Percentiles rank a stretch among this genome's conserved stretches.
These are phyloP conservation scores for Tachysurus fulvidraco DNA, from an alignment of 2,113 vertebrate species.

Conservation along the genomic window DNA sequence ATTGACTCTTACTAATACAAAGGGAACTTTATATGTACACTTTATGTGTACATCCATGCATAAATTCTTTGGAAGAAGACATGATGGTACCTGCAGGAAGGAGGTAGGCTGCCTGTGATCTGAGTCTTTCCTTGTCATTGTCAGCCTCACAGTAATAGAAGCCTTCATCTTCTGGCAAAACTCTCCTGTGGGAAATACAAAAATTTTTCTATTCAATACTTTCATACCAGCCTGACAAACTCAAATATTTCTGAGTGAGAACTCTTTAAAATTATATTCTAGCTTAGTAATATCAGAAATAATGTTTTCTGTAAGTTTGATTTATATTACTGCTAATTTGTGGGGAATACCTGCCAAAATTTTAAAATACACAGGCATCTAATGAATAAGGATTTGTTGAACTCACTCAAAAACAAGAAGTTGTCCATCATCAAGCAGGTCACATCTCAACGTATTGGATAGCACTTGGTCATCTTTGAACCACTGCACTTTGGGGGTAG, in stretches of 20 bases:
- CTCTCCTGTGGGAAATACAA: slow-evolving; percentile 60
- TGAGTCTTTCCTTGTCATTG: slow-evolving; percentile 63
- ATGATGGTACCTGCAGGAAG: slow-evolving; percentile 66
- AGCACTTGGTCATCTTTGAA: slow-evolving; percentile 73
- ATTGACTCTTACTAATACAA: neutral
- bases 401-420: slow-evolving; percentile 74
- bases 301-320: neutral
- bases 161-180: slow-evolving; percentile 69
- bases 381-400: neutral
- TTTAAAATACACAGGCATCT: neutral
- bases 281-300: neutral
- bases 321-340: neutral
- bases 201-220: neutral
- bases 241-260: neutral
- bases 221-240: neutral
- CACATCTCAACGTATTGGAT: slow-evolving; percentile 60
- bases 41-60: neutral
- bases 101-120: slow-evolving; percentile 67
- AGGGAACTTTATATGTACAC: neutral
- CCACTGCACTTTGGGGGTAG: slow-evolving; percentile 74
- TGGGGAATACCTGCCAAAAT: neutral
- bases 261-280: neutral
- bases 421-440: slow-evolving; percentile 70
- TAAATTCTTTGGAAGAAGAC: neutral
- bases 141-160: slow-evolving; percentile 73